Percentiles rank a stretch among this genome's conserved stretches.
Evolutionary conservation across 2,797 vertebrate species (phyloP).

Genomic region (Argentina silus): DNA sequence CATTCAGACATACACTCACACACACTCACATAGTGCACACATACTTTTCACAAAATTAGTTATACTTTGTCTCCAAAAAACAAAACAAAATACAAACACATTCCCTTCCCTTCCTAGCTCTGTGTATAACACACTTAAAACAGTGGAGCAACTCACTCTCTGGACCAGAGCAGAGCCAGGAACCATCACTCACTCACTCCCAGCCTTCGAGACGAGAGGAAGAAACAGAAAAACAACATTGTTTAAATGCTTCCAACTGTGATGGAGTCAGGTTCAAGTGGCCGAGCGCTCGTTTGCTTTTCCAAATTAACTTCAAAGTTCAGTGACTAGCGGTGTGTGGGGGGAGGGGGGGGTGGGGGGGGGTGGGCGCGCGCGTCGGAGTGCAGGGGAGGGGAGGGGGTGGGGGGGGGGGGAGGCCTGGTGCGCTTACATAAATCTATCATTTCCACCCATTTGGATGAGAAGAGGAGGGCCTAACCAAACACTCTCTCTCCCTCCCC

Average conservation of each 20-base stretch:
- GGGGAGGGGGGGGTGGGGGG: constrained; percentile 66
- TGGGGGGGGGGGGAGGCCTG: constrained; percentile 79
- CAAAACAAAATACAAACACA: constrained; percentile 12
- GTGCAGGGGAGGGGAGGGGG: constrained; percentile 76
- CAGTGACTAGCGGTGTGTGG: constrained; percentile 78
- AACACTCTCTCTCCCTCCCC: constrained; percentile 65
- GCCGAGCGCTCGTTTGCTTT: constrained; percentile 84
- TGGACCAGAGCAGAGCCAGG: constrained; percentile 40
- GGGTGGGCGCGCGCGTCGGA: constrained; percentile 80
- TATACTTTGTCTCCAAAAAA: constrained; percentile 39
- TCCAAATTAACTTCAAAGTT: constrained; percentile 86
- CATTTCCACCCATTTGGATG: constrained; percentile 86
- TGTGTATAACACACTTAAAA: background rate
- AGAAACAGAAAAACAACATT: constrained; percentile 75
- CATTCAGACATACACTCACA: constrained; percentile 16
- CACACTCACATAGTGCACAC: constrained; percentile 66
- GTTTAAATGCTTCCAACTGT: constrained; percentile 87
- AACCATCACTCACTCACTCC: constrained; percentile 54
- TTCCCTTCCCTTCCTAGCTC: no score
- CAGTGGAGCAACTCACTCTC: constrained; percentile 14
- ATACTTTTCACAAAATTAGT: constrained; percentile 56
- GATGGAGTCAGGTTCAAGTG: constrained; percentile 83
- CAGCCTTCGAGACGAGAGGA: constrained; percentile 69
- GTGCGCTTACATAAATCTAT: constrained; percentile 89
- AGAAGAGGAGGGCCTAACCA: constrained; percentile 74